A percentile compares a stretch with the other conserved stretches of the same genome.
Evolutionary conservation across 53 echinoderm and acorn worm genomes (phyloP).

Genomic region (Holothuria scabra): DNA sequence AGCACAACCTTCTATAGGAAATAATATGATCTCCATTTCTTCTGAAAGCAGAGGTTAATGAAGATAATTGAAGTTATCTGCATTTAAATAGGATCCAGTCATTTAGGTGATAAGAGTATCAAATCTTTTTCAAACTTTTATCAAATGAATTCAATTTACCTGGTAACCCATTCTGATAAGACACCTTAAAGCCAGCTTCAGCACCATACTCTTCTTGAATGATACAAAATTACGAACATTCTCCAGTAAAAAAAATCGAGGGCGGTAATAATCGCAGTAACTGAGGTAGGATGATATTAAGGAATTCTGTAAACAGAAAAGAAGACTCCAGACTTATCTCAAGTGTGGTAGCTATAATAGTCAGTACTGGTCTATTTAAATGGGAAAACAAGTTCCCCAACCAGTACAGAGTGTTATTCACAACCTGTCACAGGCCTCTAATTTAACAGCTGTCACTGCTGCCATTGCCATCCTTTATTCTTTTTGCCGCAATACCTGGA

Average conservation of each 20-base stretch:
- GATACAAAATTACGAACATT: slow-evolving; percentile 99
- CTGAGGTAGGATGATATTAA: slow-evolving; percentile 95
- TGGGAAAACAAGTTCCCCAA: too few species aligned
- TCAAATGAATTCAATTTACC: slow-evolving; percentile 48
- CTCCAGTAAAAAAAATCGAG: slow-evolving; percentile 94
- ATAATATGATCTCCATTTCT: too few species aligned
- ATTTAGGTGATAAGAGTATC: not conserved
- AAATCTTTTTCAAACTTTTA: not conserved
- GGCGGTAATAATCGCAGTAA: slow-evolving; percentile 98
- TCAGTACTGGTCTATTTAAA: too few species aligned
- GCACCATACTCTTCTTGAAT: slow-evolving; percentile 99
- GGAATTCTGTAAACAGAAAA: slow-evolving; percentile 65
- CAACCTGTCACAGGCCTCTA: too few species aligned
- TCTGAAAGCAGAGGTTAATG: not conserved
- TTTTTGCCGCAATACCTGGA: too few species aligned
- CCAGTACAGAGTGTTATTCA: too few species aligned
- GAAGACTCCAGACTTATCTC: not conserved
- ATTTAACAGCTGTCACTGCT: too few species aligned
- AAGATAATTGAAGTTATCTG: not conserved
- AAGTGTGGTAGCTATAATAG: too few species aligned
- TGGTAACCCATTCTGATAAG: slow-evolving; percentile 96
- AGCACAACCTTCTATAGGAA: too few species aligned
- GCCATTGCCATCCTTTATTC: too few species aligned
- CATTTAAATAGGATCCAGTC: not conserved
- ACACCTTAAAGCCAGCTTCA: slow-evolving; percentile 86